Conservation (phyloP, 2,888 invertebrate species). For the Drosophila rubida region DNA sequence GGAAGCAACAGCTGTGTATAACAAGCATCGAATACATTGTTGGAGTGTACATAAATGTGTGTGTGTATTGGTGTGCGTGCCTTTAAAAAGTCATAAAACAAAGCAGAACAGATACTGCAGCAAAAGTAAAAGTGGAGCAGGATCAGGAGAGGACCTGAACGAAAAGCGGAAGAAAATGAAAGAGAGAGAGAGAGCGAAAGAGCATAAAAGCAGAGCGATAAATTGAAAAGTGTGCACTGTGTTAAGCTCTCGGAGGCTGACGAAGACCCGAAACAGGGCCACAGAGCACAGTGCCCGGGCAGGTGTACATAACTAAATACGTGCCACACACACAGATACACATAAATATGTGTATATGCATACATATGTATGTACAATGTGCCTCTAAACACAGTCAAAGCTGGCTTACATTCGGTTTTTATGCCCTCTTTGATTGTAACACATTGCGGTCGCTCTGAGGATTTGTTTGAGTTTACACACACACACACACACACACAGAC, state of each 20-base stretch:
- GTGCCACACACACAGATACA: not conserved
- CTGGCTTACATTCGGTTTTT: constrained; percentile 29
- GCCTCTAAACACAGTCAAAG: not conserved
- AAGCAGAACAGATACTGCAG: constrained; percentile 23
- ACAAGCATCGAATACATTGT: constrained; percentile 8
- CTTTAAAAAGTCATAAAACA: constrained; percentile 47
- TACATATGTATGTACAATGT: constrained; percentile 6
- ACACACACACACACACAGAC: not conserved
- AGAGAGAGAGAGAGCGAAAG: not conserved
- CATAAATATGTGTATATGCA: constrained; percentile 2
- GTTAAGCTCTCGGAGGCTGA: constrained; percentile 36
- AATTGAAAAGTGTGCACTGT: constrained; percentile 52
- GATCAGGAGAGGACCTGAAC: not conserved
- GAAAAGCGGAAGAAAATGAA: not conserved
- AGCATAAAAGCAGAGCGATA: constrained; percentile 46
- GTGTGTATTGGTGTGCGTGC: constrained; percentile 1
- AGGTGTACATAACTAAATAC: constrained; percentile 48
- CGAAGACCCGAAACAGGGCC: constrained; percentile 13
- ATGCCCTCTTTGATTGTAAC: constrained; percentile 36
- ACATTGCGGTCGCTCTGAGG: constrained; percentile 22
- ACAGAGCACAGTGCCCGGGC: constrained; percentile 33
- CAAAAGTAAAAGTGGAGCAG: not conserved
- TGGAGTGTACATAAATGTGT: not conserved
- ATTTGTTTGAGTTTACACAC: constrained; percentile 30
- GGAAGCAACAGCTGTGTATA: constrained; percentile 35